These are phyloP conservation scores for Megalonaias nervosa DNA, from an alignment of 1,140 invertebrate species.

Conservation along the genomic window DNA sequence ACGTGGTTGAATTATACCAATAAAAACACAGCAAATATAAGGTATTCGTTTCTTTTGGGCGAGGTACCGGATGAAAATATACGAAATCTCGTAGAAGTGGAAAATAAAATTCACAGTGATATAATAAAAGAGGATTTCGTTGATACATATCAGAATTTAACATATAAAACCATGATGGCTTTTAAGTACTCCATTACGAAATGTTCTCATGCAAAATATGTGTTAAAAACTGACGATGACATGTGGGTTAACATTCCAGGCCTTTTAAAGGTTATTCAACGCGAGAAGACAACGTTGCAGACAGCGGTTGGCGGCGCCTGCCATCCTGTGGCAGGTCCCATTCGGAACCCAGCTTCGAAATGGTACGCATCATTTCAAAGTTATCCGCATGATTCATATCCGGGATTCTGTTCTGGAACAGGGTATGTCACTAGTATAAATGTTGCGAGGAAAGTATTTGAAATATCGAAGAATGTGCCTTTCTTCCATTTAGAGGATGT, in stretches of 20 bases:
- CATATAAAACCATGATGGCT: slow-evolving; percentile 87
- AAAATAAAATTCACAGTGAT: slow-evolving; percentile 78
- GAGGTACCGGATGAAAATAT: too few species aligned
- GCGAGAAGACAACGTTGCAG: not conserved
- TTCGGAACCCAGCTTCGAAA: slow-evolving; percentile 66
- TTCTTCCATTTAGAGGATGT: slow-evolving; percentile 71
- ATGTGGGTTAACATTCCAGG: slow-evolving; percentile 69
- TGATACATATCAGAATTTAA: slow-evolving; percentile 86
- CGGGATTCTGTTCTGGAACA: slow-evolving; percentile 71
- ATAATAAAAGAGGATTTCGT: slow-evolving; percentile 84
- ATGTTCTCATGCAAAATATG: slow-evolving; percentile 56
- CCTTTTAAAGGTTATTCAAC: slow-evolving; percentile 17
- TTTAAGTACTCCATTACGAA: slow-evolving; percentile 83
- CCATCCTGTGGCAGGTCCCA: slow-evolving; percentile 30
- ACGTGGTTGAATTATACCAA: too few species aligned
- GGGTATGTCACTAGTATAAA: slow-evolving; percentile 68
- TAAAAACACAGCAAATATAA: too few species aligned
- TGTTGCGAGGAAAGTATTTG: slow-evolving; percentile 61
- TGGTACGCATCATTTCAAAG: slow-evolving; percentile 66
- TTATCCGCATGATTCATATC: slow-evolving; percentile 66
- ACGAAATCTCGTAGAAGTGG: slow-evolving; percentile 60
- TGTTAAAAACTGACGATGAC: slow-evolving; percentile 73
- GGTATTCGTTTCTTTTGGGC: too few species aligned
- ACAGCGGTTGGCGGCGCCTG: slow-evolving; percentile 38
- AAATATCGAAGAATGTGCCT: slow-evolving; percentile 56